A percentile compares a stretch with the other conserved stretches of the same genome.
phyloP scores from a whole-genome alignment of 2,888 invertebrate genomes.

The Herminia tarsipennalis region DNA sequence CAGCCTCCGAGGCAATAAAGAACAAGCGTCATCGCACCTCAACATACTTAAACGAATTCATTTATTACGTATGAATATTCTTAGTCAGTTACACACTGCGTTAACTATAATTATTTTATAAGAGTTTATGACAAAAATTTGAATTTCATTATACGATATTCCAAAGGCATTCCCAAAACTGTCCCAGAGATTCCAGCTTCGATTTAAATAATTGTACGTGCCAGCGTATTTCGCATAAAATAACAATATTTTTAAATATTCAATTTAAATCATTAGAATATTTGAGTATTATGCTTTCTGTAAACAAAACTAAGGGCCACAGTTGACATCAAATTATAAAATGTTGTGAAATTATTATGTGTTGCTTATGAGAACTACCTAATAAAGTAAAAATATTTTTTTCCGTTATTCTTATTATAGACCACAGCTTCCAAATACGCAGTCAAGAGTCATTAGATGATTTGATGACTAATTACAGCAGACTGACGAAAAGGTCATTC shows the following conservation, averaged over 20 bases:
- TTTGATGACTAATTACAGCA: no score
- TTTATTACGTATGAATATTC: conserved; percentile 49
- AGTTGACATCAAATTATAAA: background rate
- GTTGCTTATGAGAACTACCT: conserved; percentile 2
- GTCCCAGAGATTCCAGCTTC: conserved; percentile 6
- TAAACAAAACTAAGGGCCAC: conserved; percentile 10
- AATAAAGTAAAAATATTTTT: background rate
- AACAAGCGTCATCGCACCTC: conserved; percentile 65
- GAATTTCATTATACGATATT: conserved; percentile 25
- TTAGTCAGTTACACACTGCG: conserved; percentile 32
- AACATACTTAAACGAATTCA: conserved; percentile 41
- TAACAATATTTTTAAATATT: conserved; percentile 10
- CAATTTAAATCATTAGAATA: conserved; percentile 4
- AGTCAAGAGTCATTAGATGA: background rate
- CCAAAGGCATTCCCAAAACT: conserved; percentile 7
- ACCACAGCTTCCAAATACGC: conserved; percentile 4
- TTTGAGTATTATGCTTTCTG: conserved; percentile 6
- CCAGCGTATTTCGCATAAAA: conserved; percentile 10
- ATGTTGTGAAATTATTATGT: background rate
- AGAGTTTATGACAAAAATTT: conserved; percentile 22
- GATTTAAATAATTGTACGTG: conserved; percentile 8
- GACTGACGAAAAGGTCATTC: no score
- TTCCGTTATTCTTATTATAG: background rate
- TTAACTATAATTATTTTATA: conserved; percentile 36
- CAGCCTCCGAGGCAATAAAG: conserved; percentile 67